A percentile compares a stretch with the other conserved stretches of the same genome.
Evolutionary conservation across 2,113 vertebrate genomes (phyloP).

Genomic region (Ariopsis seemanni): DNA sequence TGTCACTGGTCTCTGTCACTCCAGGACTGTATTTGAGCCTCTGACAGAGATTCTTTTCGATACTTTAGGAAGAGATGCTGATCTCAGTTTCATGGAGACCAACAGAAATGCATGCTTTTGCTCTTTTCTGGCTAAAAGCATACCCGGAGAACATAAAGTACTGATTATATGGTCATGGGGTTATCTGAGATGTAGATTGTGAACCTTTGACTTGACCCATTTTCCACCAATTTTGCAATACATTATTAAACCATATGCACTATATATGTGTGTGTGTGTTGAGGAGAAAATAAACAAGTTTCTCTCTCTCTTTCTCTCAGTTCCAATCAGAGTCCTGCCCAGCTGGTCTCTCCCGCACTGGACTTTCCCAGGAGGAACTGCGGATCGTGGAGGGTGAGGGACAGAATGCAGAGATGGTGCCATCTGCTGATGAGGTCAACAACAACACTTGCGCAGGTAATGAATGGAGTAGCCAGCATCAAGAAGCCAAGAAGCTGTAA

Average conservation of each 20-base stretch:
- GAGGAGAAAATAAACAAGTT: background rate
- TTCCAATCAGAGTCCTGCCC: slow-evolving; percentile 91
- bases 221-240: background rate
- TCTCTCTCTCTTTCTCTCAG: slow-evolving; percentile 60
- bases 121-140: background rate
- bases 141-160: background rate
- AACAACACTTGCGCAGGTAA: slow-evolving; percentile 92
- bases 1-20: background rate
- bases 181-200: background rate
- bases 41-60: background rate
- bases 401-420: slow-evolving; percentile 79
- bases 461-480: background rate
- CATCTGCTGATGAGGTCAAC: slow-evolving; percentile 93
- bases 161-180: background rate
- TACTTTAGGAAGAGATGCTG: background rate
- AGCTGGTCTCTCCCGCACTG: slow-evolving; percentile 80
- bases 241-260: background rate
- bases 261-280: background rate
- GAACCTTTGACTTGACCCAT: background rate
- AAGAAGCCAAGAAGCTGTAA: background rate
- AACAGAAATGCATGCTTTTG: background rate
- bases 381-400: slow-evolving; percentile 94
- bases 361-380: slow-evolving; percentile 92
- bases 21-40: background rate
- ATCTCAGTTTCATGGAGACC: background rate